phyloP scores from a whole-genome alignment of 2,888 invertebrate genomes.

The Himalopsyche japonica region DNA sequence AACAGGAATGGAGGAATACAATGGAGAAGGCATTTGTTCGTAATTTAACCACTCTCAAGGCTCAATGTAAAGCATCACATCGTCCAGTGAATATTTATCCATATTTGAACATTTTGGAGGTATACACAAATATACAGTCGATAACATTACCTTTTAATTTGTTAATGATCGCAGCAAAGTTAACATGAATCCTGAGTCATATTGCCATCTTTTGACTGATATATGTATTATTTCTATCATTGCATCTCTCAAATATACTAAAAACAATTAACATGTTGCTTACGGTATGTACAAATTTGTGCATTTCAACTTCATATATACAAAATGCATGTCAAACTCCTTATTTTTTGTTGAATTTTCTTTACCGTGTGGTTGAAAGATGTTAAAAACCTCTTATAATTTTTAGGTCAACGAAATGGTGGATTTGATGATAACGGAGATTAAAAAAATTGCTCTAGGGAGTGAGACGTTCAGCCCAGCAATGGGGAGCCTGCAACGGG shows the following conservation, averaged over 20 bases:
- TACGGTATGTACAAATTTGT: no score
- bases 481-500: slow-evolving; percentile 64
- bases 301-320: no score
- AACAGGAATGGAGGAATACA: slow-evolving; percentile 67
- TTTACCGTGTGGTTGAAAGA: no score
- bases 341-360: no score
- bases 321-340: no score
- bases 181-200: no score
- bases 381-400: neutral
- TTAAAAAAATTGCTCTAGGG: slow-evolving; percentile 71
- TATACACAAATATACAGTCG: slow-evolving; percentile 43
- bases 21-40: slow-evolving; percentile 68
- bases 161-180: no score
- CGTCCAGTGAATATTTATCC: slow-evolving; percentile 69
- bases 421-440: slow-evolving; percentile 69
- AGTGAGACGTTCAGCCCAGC: slow-evolving; percentile 81
- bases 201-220: no score
- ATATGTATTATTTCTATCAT: no score
- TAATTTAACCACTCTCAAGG: slow-evolving; percentile 68
- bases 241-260: no score
- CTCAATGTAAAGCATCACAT: slow-evolving; percentile 61
- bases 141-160: no score
- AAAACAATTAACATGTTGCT: no score
- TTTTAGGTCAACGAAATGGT: slow-evolving; percentile 59
- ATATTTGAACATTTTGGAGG: slow-evolving; percentile 68